These are phyloP conservation scores for Catharus minimus DNA, from an alignment of 2,113 vertebrate species.

Conservation along the genomic window DNA sequence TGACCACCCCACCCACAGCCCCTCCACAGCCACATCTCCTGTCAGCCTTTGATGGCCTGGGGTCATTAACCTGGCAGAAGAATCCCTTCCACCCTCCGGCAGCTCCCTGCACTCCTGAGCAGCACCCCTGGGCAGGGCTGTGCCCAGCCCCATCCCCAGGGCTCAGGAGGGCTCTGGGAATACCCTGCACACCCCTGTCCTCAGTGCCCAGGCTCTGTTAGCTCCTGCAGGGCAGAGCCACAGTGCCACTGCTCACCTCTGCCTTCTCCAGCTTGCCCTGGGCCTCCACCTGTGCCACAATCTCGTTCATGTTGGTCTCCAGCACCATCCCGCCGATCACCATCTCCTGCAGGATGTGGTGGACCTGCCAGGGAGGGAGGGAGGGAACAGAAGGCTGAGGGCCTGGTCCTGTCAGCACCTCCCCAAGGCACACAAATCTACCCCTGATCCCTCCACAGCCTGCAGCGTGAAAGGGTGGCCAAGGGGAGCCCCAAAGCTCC, in stretches of 20 bases:
- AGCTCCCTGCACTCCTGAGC: background rate
- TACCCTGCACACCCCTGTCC: background rate
- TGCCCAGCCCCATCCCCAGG: accelerated
- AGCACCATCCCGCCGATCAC: slow-evolving; percentile 95
- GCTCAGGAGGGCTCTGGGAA: background rate
- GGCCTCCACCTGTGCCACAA: slow-evolving; percentile 88
- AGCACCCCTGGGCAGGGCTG: background rate
- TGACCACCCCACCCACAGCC: background rate
- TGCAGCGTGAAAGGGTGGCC: accelerated
- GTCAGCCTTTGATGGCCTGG: background rate
- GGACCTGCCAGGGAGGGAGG: background rate
- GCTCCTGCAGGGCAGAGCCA: accelerated
- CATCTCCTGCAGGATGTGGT: slow-evolving; percentile 88
- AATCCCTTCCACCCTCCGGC: accelerated
- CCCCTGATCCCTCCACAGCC: background rate
- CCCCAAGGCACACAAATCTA: background rate
- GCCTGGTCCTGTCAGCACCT: background rate
- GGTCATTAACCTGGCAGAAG: background rate
- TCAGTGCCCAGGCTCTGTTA: too few relatives aligned
- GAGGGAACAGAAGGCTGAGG: background rate
- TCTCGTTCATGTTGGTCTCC: slow-evolving; percentile 97
- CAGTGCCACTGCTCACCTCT: slow-evolving; percentile 73
- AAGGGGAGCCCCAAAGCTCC: background rate
- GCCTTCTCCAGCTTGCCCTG: slow-evolving; percentile 94
- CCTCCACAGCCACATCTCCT: accelerated